Conservation (phyloP, 2,888 invertebrate genomes). For the Microdon myrmicae region DNA sequence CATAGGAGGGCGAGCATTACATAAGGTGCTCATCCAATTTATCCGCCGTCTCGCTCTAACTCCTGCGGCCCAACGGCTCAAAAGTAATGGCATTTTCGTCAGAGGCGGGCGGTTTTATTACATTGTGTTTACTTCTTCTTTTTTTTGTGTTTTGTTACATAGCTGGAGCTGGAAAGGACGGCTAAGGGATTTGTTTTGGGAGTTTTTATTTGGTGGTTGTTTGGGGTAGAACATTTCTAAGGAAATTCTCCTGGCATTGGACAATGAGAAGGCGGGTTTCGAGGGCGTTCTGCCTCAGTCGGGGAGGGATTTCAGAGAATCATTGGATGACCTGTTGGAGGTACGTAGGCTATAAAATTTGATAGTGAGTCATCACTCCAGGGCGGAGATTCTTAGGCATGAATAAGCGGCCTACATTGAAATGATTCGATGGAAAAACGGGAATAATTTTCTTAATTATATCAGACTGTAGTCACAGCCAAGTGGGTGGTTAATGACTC, state of each 20-base stretch:
- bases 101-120: no score
- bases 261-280: slow-evolving; percentile 44
- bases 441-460: slow-evolving; percentile 1
- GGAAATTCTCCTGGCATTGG: no score
- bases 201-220: slow-evolving; percentile 16
- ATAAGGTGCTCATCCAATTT: no score
- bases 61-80: no score
- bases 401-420: slow-evolving; percentile 1
- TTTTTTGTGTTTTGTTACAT: slow-evolving; percentile 28
- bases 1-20: slow-evolving; percentile 3
- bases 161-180: slow-evolving; percentile 3
- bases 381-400: slow-evolving; percentile 24
- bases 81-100: no score
- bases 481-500: no score
- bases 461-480: background rate
- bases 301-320: slow-evolving; percentile 22
- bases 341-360: slow-evolving; percentile 12
- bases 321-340: slow-evolving; percentile 18
- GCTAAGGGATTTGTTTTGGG: slow-evolving; percentile 10
- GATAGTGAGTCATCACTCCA: slow-evolving; percentile 40
- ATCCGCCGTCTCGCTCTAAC: no score
- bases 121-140: no score
- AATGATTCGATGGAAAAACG: slow-evolving; percentile 20
- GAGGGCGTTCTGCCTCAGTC: slow-evolving; percentile 21
- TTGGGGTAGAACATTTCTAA: slow-evolving; percentile 22